A percentile compares a stretch with the other conserved stretches of the same genome.
These are phyloP conservation scores for Donacobius atricapilla DNA, from an alignment of 2,113 vertebrate genomes.

Conservation along the genomic window DNA sequence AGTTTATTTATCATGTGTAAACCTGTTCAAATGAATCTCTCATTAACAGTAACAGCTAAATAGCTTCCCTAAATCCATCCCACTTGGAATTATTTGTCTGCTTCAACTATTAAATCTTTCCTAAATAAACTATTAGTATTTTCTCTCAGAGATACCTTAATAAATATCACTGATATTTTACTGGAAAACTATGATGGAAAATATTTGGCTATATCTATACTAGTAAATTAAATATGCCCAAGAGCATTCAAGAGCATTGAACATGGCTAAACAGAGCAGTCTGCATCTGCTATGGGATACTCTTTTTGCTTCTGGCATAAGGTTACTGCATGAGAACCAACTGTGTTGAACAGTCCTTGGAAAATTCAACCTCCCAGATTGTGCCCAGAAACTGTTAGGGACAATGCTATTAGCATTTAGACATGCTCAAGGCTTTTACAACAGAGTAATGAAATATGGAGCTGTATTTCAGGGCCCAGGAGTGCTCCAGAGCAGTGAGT, in stretches of 20 bases:
- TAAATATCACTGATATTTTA: not conserved
- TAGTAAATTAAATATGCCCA: not conserved
- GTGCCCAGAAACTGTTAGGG: not conserved
- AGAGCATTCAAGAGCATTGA: not conserved
- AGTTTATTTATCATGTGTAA: not conserved
- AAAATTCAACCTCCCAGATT: not conserved
- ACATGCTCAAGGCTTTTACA: not conserved
- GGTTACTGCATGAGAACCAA: not conserved
- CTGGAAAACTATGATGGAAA: not conserved
- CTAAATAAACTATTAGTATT: not conserved
- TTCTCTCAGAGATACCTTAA: not conserved
- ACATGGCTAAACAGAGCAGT: not conserved
- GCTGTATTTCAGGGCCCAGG: not conserved
- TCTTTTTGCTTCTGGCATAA: not conserved
- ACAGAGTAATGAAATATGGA: not conserved
- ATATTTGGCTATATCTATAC: not conserved
- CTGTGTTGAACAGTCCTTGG: not conserved
- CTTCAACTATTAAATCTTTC: not conserved
- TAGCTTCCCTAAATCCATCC: not conserved
- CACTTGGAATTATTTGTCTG: not conserved
- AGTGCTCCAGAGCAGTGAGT: not conserved
- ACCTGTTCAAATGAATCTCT: not conserved
- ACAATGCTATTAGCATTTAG: not conserved
- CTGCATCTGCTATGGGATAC: accelerated
- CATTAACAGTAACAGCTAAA: not conserved